Percentiles rank a stretch among this genome's conserved stretches.
These are phyloP conservation scores for Toxonevra muliebris DNA, from an alignment of 2,888 invertebrate genomes.

Conservation along the genomic window DNA sequence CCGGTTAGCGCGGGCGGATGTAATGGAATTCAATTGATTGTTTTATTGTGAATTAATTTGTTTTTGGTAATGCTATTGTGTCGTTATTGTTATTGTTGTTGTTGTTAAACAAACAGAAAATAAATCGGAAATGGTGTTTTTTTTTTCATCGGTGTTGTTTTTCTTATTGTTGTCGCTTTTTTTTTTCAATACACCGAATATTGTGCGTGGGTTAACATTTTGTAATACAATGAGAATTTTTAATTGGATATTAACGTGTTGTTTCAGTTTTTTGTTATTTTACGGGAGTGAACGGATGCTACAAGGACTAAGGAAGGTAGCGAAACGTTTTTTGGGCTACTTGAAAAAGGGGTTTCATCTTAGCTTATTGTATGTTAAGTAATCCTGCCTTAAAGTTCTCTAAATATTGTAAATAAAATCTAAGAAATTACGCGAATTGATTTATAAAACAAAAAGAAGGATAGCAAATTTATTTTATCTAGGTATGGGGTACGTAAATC, in stretches of 20 bases:
- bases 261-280: too few relatives aligned
- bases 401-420: too few relatives aligned
- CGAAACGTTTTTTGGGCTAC: too few relatives aligned
- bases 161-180: slow-evolving; percentile 26
- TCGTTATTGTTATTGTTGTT: slow-evolving; percentile 22
- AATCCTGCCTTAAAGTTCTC: too few relatives aligned
- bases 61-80: slow-evolving; percentile 20
- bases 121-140: slow-evolving; percentile 55
- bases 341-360: too few relatives aligned
- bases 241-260: slow-evolving; percentile 13
- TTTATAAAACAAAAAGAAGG: too few relatives aligned
- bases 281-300: too few relatives aligned
- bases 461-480: too few relatives aligned
- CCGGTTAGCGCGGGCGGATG: slow-evolving; percentile 51
- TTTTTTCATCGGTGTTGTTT: slow-evolving; percentile 25
- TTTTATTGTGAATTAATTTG: slow-evolving; percentile 55
- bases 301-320: too few relatives aligned
- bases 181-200: slow-evolving; percentile 6
- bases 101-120: slow-evolving; percentile 46
- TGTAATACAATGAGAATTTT: slow-evolving; percentile 17
- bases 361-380: too few relatives aligned
- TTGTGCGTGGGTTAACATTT: not conserved
- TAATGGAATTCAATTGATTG: slow-evolving; percentile 59
- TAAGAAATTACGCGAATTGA: too few relatives aligned
- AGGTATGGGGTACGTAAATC: too few relatives aligned